Base-by-base conservation (phyloP, 2,113 vertebrate genomes). In the Mixornis gularis region DNA sequence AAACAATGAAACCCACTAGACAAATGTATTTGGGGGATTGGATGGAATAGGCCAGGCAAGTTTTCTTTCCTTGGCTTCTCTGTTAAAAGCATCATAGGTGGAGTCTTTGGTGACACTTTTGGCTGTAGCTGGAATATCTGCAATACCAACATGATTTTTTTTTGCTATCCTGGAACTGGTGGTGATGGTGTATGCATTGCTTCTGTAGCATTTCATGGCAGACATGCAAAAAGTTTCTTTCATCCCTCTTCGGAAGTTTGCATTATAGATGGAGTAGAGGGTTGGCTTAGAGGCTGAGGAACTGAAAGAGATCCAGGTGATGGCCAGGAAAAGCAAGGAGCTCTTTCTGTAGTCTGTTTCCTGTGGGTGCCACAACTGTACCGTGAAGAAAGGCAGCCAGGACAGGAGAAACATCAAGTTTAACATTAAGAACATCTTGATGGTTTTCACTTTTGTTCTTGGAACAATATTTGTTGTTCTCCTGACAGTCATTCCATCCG, bases 171-270 rank as follows among this genome's bases (percentile, higher is more conserved):
- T 97, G 32, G 99, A 99, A 58, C 99, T 99, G 22, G 98, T 98
- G 4, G 99, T 99, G 97, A 99, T 99, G 27, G 99, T 99, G 96
- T 99, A 99, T 1, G 99, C 99, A 1, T 99, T 99, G 91, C 99
- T 99, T 58, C 99, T 98, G 95, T 99, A 99, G 69, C 98, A 99
- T 89, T 99, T 99, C 98, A 99, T 99, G 3, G 99, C 98, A 3
- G 99, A 99, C 99, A 99, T 99, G 97, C 99, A 99, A 91, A 98
- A 99, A 24, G 98, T 99, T 96, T 99, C 99, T 91, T 98, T 97
- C 98, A 99, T 98, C 27, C 99, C 99, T 27, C 98, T 97, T 59
- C 99, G 97, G 95, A 99, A 99, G 93, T 99, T 99, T 26, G 98
- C 98, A 5, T 99, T 99, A 68, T 98, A 99, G n/a, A 99, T 95